Evolutionary conservation across 2,888 invertebrate species (phyloP), one percentile per base, ranked within the genome.

Genomic region (Tipula lateralis): DNA sequence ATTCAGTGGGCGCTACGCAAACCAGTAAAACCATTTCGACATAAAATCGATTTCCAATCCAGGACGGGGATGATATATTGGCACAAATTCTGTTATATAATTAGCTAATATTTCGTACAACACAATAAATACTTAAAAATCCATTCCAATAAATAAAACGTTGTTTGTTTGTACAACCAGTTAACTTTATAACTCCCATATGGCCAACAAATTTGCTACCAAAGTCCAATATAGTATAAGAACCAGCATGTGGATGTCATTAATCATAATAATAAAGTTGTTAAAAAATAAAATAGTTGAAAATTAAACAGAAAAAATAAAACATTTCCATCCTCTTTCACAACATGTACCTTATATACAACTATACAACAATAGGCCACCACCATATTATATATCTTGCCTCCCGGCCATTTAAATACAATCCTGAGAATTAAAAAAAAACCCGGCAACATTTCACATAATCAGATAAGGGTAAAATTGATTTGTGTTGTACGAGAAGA

Each of bases 391-490:
- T 66, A 66, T 66, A 66, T 66, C 24, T 66, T 24, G 66, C 66
- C 66, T 66, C 66, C 66, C 19, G 66, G 66, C 66, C 66, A 66
- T 66, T 66, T 66, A 66, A 66, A 66, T 66, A 66, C 66, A 66
- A 66, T 66, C 66, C 66, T 24, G 24, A 66, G 66, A 66, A 66
- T 66, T 66, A 66, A 66, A 66, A 66, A 66, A 66, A 44, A 44
- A 44, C 2, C n/a, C 24, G 66, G 66, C 66, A 66, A 66, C 66
- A 66, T 66, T 66, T 66, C 66, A 24, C 12, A 66, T 66, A 66
- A 66, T 66, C 66, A 66, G 66, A 66, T 66, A 66, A 66, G 66
- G 66, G 66, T 66, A 66, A 66, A 66, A 66, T 66, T 66, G 66
- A 66, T 66, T 66, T 66, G 66, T 66, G 66, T 66, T 66, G 19